Evolutionary conservation across 2,888 invertebrate species (phyloP).

Genomic region (Drosophila borborema): DNA sequence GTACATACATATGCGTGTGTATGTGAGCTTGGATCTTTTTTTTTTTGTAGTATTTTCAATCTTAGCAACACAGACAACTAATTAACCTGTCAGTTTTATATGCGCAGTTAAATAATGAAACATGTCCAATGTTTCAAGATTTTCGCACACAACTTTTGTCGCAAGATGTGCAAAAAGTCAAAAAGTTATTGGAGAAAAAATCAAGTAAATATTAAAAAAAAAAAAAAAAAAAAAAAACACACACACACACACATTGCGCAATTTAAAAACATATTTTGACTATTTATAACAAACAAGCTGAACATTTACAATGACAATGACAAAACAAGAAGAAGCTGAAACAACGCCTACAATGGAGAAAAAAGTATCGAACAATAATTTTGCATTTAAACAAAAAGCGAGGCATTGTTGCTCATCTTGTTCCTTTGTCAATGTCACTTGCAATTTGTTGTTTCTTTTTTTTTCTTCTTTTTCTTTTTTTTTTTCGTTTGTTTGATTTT

Average conservation of each 20-base stretch:
- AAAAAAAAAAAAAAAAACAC: not conserved
- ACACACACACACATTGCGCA: slow-evolving; percentile 28
- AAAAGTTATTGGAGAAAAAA: not conserved
- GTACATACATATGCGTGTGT: not conserved
- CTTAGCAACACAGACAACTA: slow-evolving; percentile 33
- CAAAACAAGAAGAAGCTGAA: slow-evolving; percentile 7
- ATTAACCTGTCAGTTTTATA: slow-evolving; percentile 52
- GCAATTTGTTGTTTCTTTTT: slow-evolving; percentile 36
- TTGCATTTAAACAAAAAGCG: slow-evolving; percentile 30
- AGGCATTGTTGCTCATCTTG: slow-evolving; percentile 38
- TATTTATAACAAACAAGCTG: slow-evolving; percentile 39
- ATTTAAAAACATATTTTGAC: slow-evolving; percentile 48
- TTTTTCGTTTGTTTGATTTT: slow-evolving; percentile 13
- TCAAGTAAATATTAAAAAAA: not conserved
- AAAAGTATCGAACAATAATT: slow-evolving; percentile 36
- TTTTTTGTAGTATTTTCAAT: slow-evolving; percentile 10
- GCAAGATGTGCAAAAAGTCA: slow-evolving; percentile 44
- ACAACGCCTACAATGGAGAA: slow-evolving; percentile 26
- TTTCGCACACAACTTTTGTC: slow-evolving; percentile 34
- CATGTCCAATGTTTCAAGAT: slow-evolving; percentile 41
- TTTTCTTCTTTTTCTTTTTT: slow-evolving; percentile 7
- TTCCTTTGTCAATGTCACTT: slow-evolving; percentile 57
- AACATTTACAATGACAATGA: slow-evolving; percentile 35
- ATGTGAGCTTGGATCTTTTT: not conserved
- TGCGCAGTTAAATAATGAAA: slow-evolving; percentile 59